Evolutionary conservation across 2,113 vertebrate genomes (phyloP), one percentile per base, ranked within the genome.

Genomic region (Leucosticte australis): DNA sequence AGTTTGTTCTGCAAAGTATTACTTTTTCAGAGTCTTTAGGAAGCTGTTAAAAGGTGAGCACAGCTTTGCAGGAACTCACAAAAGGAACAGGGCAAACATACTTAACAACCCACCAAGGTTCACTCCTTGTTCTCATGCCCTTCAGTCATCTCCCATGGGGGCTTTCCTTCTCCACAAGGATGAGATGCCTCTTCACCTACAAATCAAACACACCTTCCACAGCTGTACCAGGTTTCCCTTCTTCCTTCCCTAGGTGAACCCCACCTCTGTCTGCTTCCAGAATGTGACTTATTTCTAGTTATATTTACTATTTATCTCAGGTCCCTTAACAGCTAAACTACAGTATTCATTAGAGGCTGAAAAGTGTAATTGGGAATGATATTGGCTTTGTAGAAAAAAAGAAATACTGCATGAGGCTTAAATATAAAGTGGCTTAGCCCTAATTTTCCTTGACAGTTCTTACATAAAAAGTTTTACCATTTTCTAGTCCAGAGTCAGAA

Each of bases 391-490:
- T 52, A 27, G 24, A 17, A 30, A 92, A 87, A 56, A 69, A 77
- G n/a, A 87, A 28, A 6, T 53, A 86, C 17, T 77, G 63, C 47
- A 55, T 80, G 50, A 69, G 31, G 42, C 62, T 94, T 89, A 68
- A 93, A 93, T 90, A 57, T 44, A 87, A 93, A 94, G 77, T 59
- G 78, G 50, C 64, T 94, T 60, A 95, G 79, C 52, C 87, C 52
- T 93, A 70, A 96, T 91, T 93, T 83, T 93, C 85, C 41, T 92
- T 83, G 89, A 82, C 82, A 91, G 90, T 28, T 90, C 55, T 96
- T 95, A 94, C 6, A 86, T 95, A 93, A 95, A 95, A 88, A 41
- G 59, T 95, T 83, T 87, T 57, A 94, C 15, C 33, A 21, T 79
- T 83, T 69, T 75, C 60, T 50, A 95, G 83, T 67, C n/a, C 77